These are phyloP conservation scores for Scophthalmus maximus DNA, from an alignment of 2,113 vertebrate species.

Conservation along the genomic window DNA sequence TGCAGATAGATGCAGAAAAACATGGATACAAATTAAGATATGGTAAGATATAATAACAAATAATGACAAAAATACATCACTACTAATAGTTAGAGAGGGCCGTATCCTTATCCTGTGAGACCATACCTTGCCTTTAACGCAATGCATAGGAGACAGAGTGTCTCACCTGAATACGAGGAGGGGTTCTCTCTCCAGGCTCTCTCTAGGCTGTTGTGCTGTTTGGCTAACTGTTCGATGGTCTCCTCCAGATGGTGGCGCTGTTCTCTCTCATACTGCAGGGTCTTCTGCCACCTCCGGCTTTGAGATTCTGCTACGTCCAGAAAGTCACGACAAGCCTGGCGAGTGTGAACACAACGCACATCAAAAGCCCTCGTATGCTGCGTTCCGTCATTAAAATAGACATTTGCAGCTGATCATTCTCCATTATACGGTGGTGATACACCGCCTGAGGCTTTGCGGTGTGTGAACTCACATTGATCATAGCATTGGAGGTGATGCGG, in stretches of 20 bases:
- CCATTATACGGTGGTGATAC: background rate
- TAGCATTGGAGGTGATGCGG: constrained; percentile 98
- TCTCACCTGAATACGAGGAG: constrained; percentile 71
- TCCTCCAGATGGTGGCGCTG: constrained; percentile 93
- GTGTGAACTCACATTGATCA: constrained; percentile 87
- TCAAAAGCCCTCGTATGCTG: constrained; percentile 1
- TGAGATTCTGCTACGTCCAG: constrained; percentile 91
- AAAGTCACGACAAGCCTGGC: constrained; percentile 94
- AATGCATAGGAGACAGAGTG: background rate
- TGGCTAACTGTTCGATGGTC: constrained; percentile 95
- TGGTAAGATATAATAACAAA: no score
- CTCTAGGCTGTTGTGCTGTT: constrained; percentile 96
- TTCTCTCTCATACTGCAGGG: constrained; percentile 93
- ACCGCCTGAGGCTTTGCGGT: background rate
- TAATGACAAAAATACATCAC: background rate
- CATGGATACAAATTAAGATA: no score
- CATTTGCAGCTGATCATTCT: background rate
- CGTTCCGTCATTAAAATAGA: constrained; percentile 1
- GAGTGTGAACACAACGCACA: constrained; percentile 40
- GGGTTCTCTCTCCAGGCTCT: constrained; percentile 91
- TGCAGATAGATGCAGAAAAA: no score
- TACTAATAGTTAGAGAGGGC: constrained; percentile 17
- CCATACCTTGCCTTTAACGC: no score
- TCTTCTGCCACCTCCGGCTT: constrained; percentile 93
- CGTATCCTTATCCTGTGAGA: constrained; percentile 2